Evolutionary conservation across 2,888 invertebrate species (phyloP).

Genomic region (Biston stratarius): DNA sequence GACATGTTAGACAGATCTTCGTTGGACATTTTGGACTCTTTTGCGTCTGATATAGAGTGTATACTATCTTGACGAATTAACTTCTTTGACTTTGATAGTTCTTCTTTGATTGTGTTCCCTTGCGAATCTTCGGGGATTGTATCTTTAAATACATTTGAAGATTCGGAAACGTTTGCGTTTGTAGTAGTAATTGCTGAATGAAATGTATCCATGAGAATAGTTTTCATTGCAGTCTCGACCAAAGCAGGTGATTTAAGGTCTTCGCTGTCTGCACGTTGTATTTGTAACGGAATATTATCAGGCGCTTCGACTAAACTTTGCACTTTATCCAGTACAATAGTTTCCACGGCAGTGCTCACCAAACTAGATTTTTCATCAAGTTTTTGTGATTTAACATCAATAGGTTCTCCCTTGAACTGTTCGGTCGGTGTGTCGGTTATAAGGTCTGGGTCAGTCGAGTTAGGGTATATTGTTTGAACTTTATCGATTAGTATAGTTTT

Average conservation of each 20-base stretch:
- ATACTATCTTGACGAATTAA: conserved; percentile 73
- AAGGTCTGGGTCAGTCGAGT: conserved; percentile 43
- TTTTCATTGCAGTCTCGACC: conserved; percentile 77
- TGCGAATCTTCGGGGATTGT: conserved; percentile 18
- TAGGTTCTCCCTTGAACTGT: conserved; percentile 33
- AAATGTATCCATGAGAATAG: conserved; percentile 80
- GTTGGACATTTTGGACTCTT: conserved; percentile 74
- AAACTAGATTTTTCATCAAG: conserved; percentile 41
- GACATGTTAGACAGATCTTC: conserved; percentile 59
- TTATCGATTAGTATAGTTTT: conserved; percentile 48
- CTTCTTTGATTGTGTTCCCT: conserved; percentile 36
- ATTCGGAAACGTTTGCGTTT: conserved; percentile 14
- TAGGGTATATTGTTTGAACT: conserved; percentile 38
- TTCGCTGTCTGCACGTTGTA: conserved; percentile 11
- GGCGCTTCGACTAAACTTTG: conserved; percentile 51
- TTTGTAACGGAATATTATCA: not conserved
- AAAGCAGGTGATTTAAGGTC: conserved; percentile 54
- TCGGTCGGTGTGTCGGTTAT: conserved; percentile 25
- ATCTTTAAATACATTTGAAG: conserved; percentile 18
- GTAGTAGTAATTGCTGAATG: conserved; percentile 56
- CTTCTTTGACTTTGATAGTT: conserved; percentile 57
- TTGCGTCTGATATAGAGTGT: conserved; percentile 58
- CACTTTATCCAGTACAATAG: conserved; percentile 81
- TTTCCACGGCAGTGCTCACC: conserved; percentile 79
- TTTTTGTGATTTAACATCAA: conserved; percentile 34